A percentile compares a stretch with the other conserved stretches of the same genome.
phyloP scores from a whole-genome alignment of 1,140 invertebrate genomes.

The Geopemphigus sp. region DNA sequence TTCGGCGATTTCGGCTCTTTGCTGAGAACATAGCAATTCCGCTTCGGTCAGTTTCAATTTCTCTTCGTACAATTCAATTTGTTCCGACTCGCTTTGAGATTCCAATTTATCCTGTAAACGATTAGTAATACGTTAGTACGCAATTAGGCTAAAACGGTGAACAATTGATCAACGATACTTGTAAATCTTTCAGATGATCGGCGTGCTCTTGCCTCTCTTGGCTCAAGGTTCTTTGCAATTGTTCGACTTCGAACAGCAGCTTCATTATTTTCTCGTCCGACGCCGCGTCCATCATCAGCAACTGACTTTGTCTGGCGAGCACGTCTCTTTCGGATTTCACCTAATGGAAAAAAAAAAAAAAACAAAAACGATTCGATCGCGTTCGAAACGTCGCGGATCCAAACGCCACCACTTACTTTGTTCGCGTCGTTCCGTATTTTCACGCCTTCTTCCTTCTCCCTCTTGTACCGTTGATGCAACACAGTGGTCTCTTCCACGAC shows the following conservation, averaged over 20 bases:
- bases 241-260: constrained; percentile 65
- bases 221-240: constrained; percentile 62
- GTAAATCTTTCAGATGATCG: constrained; percentile 59
- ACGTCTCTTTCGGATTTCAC: constrained; percentile 66
- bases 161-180: constrained; percentile 55
- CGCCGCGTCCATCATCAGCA: constrained; percentile 65
- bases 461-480: constrained; percentile 62
- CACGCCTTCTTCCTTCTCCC: constrained; percentile 62
- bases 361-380: too few species aligned
- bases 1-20: constrained; percentile 65
- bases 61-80: constrained; percentile 68
- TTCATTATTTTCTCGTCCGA: constrained; percentile 59
- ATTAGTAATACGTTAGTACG: too few species aligned
- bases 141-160: too few species aligned
- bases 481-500: constrained; percentile 64
- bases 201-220: constrained; percentile 61
- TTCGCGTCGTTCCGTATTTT: constrained; percentile 58
- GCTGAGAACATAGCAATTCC: constrained; percentile 61
- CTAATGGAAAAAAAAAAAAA: too few species aligned
- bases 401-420: constrained; percentile 54
- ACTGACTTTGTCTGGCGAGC: constrained; percentile 65
- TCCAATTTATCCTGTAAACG: constrained; percentile 66
- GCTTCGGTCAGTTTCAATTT: constrained; percentile 68
- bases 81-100: constrained; percentile 65
- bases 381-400: too few species aligned